Conservation (phyloP, 2,113 vertebrate genomes). For the Penelope pileata region DNA sequence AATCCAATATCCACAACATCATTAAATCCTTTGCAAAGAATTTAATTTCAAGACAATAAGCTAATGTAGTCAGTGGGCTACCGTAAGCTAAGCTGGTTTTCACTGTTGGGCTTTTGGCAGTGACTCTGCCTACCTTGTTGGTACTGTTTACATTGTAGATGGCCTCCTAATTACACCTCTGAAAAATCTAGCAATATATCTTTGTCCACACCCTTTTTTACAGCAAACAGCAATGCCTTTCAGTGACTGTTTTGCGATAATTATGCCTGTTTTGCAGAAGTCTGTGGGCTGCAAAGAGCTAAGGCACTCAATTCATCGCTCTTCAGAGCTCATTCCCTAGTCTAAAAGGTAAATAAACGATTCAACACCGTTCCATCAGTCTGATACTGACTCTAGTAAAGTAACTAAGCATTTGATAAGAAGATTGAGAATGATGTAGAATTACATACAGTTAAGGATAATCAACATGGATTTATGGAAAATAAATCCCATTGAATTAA, state of each 20-base stretch:
- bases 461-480: background rate
- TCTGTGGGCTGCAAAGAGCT: background rate
- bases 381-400: background rate
- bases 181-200: background rate
- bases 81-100: background rate
- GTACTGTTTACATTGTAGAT: slow-evolving; percentile 16
- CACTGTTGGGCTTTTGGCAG: background rate
- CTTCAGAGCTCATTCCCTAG: background rate
- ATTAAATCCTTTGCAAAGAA: background rate
- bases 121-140: background rate
- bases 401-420: background rate
- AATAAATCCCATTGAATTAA: background rate
- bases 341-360: background rate
- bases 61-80: background rate
- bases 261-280: background rate
- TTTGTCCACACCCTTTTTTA: background rate
- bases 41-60: slow-evolving; percentile 23
- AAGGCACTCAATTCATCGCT: background rate
- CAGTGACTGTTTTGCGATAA: background rate
- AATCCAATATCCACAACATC: background rate
- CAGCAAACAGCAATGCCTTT: background rate
- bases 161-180: background rate
- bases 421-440: background rate
- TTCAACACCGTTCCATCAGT: background rate
- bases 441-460: background rate